A percentile compares a stretch with the other conserved stretches of the same genome.
Conservation (phyloP, 1,140 invertebrate genomes). For the Leucophenga varia region DNA sequence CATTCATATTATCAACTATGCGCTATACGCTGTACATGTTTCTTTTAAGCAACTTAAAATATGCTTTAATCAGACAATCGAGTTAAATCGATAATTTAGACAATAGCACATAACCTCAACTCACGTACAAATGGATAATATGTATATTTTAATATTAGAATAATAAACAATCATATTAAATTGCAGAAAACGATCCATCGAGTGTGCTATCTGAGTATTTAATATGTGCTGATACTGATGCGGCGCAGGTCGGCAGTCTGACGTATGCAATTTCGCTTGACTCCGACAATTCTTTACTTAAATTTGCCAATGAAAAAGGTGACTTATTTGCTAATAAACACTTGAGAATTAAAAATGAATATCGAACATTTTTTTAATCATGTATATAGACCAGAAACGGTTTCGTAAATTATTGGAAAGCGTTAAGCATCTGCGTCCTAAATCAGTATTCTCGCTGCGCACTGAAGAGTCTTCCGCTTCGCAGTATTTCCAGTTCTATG, state of each 20-base stretch:
- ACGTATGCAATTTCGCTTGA: slow-evolving; percentile 45
- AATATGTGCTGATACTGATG: slow-evolving; percentile 44
- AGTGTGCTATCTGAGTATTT: slow-evolving; percentile 47
- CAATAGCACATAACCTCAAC: too few relatives aligned
- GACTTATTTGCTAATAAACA: too few relatives aligned
- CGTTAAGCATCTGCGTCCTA: slow-evolving; percentile 73
- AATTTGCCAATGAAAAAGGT: slow-evolving; percentile 41
- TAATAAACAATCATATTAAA: too few relatives aligned
- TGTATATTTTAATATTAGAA: too few relatives aligned
- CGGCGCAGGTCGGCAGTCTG: slow-evolving; percentile 39
- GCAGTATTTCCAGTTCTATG: slow-evolving; percentile 99
- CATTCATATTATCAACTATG: too few relatives aligned
- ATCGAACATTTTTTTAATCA: slow-evolving; percentile 3
- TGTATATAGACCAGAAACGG: slow-evolving; percentile 67
- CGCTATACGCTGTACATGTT: too few relatives aligned
- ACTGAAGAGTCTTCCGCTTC: slow-evolving; percentile 96
- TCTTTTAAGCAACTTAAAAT: too few relatives aligned
- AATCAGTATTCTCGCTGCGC: slow-evolving; percentile 90
- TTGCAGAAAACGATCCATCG: slow-evolving; percentile 33
- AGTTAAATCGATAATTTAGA: too few relatives aligned
- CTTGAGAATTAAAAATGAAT: background rate
- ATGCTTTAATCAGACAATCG: too few relatives aligned
- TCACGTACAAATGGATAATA: too few relatives aligned
- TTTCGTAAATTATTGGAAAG: slow-evolving; percentile 78
- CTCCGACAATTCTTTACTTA: slow-evolving; percentile 42